phyloP scores from a whole-genome alignment of 2,113 vertebrate genomes.

The Paralichthys olivaceus region DNA sequence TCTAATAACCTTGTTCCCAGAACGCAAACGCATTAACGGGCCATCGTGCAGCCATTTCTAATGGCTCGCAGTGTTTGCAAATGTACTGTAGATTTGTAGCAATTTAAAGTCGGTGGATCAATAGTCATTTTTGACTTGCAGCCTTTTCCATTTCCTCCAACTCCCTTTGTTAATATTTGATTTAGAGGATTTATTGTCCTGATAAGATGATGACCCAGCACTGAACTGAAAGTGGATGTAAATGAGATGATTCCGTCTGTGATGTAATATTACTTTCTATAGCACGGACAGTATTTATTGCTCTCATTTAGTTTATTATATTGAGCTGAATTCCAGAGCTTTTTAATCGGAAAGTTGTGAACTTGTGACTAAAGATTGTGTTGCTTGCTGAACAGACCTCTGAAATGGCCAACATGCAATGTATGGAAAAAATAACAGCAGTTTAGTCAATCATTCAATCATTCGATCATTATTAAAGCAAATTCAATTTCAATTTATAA shows the following conservation, averaged over 20 bases:
- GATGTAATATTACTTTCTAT: conserved; percentile 4
- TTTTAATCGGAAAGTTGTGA: too few relatives aligned
- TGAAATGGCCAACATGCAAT: too few relatives aligned
- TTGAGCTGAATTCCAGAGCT: not conserved
- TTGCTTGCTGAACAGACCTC: too few relatives aligned
- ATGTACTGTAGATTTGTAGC: conserved; percentile 51
- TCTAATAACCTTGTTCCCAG: conserved; percentile 61
- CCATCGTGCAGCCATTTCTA: conserved; percentile 46
- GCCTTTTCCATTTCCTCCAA: conserved; percentile 58
- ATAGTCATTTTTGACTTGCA: conserved; percentile 51
- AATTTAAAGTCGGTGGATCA: conserved; percentile 55
- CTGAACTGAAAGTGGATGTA: conserved; percentile 32
- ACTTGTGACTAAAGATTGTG: too few relatives aligned
- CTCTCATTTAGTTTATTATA: conserved; percentile 1
- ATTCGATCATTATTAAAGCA: too few relatives aligned
- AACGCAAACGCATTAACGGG: conserved; percentile 66
- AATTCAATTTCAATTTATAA: not conserved
- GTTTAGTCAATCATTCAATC: too few relatives aligned
- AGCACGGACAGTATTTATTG: not conserved
- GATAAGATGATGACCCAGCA: conserved; percentile 40
- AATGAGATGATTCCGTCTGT: conserved; percentile 29
- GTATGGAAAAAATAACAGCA: too few relatives aligned
- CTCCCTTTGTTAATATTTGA: conserved; percentile 62
- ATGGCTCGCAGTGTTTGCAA: conserved; percentile 46
- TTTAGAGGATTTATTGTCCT: conserved; percentile 45